phyloP scores from a whole-genome alignment of 2,797 vertebrate species.

The Macrochelys suwanniensis region DNA sequence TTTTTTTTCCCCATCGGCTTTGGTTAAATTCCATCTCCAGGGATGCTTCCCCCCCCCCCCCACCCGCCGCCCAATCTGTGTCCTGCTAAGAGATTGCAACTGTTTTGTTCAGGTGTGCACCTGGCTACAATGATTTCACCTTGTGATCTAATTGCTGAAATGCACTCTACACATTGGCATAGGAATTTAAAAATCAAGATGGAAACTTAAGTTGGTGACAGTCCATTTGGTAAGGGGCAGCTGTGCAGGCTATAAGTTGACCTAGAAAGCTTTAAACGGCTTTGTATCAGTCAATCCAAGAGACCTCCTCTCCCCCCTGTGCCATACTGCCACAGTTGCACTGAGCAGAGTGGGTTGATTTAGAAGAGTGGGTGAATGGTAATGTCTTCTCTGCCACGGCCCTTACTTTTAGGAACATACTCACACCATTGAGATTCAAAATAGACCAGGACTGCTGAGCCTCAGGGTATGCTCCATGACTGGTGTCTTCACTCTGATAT shows the following conservation, averaged over 20 bases:
- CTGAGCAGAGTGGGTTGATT: neutral
- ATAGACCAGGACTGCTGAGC: neutral
- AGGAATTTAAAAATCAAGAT: neutral
- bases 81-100: fast-evolving
- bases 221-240: neutral
- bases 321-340: neutral
- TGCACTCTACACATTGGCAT: neutral
- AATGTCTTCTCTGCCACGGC: neutral
- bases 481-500: neutral
- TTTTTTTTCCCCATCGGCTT: neutral
- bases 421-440: neutral
- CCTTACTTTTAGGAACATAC: neutral
- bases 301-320: neutral
- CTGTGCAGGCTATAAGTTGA: neutral
- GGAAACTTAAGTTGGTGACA: neutral
- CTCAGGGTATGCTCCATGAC: neutral
- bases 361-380: neutral
- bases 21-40: neutral
- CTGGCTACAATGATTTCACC: neutral
- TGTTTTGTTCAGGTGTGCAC: fast-evolving
- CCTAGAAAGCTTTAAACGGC: neutral
- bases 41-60: neutral
- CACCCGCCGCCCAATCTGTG: no score
- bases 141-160: neutral
- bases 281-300: neutral